Evolutionary conservation across 2,113 vertebrate genomes (phyloP).

Genomic region (Zosterops japonicus): DNA sequence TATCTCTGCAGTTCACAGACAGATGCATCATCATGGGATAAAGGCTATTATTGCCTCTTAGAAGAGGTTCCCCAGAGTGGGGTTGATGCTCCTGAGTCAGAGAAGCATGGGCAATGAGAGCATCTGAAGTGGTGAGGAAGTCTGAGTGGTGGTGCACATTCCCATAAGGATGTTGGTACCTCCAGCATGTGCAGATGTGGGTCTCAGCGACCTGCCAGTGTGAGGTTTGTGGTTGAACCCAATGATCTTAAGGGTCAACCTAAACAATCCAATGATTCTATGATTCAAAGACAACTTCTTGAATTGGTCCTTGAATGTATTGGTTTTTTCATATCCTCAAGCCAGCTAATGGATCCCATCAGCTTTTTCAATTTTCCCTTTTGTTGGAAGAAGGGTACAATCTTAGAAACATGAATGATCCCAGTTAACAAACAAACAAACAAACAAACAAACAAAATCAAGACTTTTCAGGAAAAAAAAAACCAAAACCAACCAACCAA

Average conservation of each 20-base stretch:
- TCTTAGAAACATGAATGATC: neutral
- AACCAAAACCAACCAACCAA: too few relatives aligned
- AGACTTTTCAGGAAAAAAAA: neutral
- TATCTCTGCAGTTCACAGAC: neutral
- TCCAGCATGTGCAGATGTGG: accelerated
- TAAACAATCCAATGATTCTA: neutral
- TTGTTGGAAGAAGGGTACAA: neutral
- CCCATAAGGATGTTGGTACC: neutral
- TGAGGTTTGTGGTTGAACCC: neutral
- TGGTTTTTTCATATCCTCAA: neutral
- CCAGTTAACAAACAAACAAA: neutral
- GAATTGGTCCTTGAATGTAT: neutral
- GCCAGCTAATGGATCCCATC: neutral
- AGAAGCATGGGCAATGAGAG: neutral
- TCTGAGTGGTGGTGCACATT: neutral
- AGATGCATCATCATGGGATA: accelerated
- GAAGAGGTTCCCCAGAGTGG: neutral
- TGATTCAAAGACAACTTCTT: neutral
- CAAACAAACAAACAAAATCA: neutral
- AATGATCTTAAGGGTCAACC: neutral
- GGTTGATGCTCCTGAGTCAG: neutral
- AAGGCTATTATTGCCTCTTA: neutral
- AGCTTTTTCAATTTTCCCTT: neutral
- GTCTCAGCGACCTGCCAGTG: neutral
- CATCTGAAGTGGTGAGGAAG: neutral